Evolutionary conservation across 2,888 invertebrate genomes (phyloP).

Genomic region (Meteorus cinctellus): DNA sequence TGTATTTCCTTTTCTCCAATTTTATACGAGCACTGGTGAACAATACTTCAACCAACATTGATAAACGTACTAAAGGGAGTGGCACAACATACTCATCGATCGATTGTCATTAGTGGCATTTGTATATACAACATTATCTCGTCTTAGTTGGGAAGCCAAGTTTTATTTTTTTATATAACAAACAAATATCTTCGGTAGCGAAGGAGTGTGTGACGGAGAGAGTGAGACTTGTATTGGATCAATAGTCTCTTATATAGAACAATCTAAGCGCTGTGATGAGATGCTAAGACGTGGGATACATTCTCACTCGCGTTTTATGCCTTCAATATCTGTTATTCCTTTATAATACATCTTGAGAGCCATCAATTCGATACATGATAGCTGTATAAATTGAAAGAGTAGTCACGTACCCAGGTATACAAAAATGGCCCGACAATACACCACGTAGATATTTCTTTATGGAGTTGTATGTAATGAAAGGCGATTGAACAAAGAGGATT

Average conservation of each 20-base stretch:
- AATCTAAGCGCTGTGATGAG: not conserved
- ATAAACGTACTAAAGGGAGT: slow-evolving; percentile 34
- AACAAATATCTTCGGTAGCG: slow-evolving; percentile 13
- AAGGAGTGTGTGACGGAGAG: too few relatives aligned
- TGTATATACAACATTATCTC: slow-evolving; percentile 1
- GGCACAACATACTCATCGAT: slow-evolving; percentile 33
- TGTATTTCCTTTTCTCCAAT: not conserved
- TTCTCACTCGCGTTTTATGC: not conserved
- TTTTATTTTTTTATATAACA: slow-evolving; percentile 11
- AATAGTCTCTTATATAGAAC: not conserved
- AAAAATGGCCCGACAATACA: not conserved
- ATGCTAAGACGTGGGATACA: not conserved
- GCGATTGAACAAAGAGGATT: too few relatives aligned
- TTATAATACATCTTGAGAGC: not conserved
- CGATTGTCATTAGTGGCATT: slow-evolving; percentile 33
- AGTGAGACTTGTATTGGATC: not conserved
- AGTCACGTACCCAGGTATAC: not conserved
- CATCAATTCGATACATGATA: not conserved
- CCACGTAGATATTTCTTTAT: not conserved
- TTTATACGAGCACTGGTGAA: not conserved
- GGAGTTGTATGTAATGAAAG: too few relatives aligned
- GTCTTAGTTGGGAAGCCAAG: not conserved
- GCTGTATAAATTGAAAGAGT: not conserved
- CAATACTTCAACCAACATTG: slow-evolving; percentile 19
- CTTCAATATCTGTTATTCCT: not conserved